Evolutionary conservation across 2,797 vertebrate genomes (phyloP).

Genomic region (Sebastes steindachneri): DNA sequence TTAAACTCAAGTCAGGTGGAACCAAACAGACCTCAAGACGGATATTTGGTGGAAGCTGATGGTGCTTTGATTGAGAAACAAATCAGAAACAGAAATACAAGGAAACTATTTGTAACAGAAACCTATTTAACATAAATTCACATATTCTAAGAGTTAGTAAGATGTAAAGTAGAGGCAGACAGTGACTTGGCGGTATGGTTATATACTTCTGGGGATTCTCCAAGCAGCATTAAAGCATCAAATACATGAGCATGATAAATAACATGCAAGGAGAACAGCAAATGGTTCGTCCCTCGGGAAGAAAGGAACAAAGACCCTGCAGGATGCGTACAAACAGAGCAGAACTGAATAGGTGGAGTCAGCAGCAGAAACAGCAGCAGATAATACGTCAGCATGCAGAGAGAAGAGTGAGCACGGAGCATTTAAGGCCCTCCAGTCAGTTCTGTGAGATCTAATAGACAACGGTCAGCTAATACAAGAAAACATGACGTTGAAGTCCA

Average conservation of each 20-base stretch:
- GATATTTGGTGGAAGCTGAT: too few relatives aligned
- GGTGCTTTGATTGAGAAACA: background rate
- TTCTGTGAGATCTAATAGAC: background rate
- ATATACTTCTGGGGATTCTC: background rate
- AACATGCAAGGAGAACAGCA: background rate
- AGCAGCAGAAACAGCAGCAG: background rate
- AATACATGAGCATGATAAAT: slow-evolving; percentile 5
- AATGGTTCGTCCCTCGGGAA: background rate
- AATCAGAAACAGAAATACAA: background rate
- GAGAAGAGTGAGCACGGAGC: background rate
- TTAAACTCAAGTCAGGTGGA: too few relatives aligned
- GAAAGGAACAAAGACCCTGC: background rate
- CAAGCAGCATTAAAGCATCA: background rate
- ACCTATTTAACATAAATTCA: background rate
- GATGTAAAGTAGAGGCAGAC: background rate
- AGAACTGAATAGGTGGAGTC: background rate
- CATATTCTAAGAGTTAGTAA: background rate
- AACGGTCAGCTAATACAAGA: background rate
- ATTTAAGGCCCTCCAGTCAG: background rate
- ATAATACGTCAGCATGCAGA: background rate
- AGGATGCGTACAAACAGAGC: background rate
- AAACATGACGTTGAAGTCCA: background rate
- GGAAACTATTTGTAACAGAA: too few relatives aligned
- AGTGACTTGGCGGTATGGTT: fast-evolving
- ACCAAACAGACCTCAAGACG: too few relatives aligned